Conservation (phyloP, 2,888 invertebrate genomes). For the Lissocephala sabroskyi region DNA sequence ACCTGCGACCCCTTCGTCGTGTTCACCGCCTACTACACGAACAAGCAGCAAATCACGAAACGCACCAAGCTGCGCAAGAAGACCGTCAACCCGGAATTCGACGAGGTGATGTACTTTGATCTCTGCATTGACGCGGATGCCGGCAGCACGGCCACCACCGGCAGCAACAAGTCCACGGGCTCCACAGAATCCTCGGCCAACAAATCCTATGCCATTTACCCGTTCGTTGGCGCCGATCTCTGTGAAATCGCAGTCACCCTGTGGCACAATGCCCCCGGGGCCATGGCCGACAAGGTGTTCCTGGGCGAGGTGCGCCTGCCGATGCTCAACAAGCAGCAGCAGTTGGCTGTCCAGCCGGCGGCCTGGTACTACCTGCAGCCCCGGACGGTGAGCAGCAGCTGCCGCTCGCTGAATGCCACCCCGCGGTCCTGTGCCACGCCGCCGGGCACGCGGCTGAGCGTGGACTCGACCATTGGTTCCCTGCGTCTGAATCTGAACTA, state of each 20-base stretch:
- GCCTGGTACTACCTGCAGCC: conserved; percentile 87
- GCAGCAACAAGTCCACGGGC: conserved; percentile 50
- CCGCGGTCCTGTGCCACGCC: conserved; percentile 80
- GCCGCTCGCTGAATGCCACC: conserved; percentile 75
- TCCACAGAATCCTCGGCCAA: conserved; percentile 56
- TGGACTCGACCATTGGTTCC: conserved; percentile 82
- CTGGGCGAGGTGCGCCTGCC: conserved; percentile 90
- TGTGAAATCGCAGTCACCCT: conserved; percentile 86
- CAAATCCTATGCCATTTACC: conserved; percentile 75
- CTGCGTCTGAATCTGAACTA: conserved; percentile 89
- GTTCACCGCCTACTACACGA: conserved; percentile 85
- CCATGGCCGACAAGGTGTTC: conserved; percentile 82
- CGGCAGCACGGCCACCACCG: conserved; percentile 48
- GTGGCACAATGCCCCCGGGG: conserved; percentile 87
- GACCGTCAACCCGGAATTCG: conserved; percentile 90
- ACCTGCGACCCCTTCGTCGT: conserved; percentile 93
- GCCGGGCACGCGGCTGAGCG: conserved; percentile 79
- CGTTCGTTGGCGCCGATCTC: conserved; percentile 79
- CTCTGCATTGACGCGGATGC: conserved; percentile 76
- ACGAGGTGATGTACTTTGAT: conserved; percentile 88
- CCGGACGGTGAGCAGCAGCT: conserved; percentile 73
- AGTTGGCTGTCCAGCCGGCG: conserved; percentile 76
- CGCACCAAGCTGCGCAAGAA: conserved; percentile 91
- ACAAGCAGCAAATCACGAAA: conserved; percentile 84
- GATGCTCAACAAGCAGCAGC: conserved; percentile 79